Evolutionary conservation across 1,140 invertebrate species (phyloP), one percentile per base, ranked within the genome.

Genomic region (Phthorimaea operculella): DNA sequence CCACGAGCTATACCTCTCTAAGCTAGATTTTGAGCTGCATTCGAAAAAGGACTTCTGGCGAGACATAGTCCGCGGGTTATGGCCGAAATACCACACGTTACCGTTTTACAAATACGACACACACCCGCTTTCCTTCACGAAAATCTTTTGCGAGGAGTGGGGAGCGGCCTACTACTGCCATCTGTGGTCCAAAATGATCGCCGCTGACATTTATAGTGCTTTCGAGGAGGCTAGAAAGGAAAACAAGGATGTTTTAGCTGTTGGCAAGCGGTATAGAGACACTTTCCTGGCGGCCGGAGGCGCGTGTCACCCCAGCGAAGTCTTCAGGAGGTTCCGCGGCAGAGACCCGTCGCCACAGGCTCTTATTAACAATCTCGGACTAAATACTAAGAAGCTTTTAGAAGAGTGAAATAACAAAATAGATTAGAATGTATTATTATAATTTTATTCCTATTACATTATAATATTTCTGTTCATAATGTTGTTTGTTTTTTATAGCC

Each of bases 241-340:
- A 9, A 79, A 87, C 7, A 76, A 88, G 15, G 78, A 89, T 57
- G 71, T 88, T 36, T 56, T 77, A 16, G 77, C 87, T 33, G 87
- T 92, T 8, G 91, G 90, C 0, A 86, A 86, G 58, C 87, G 96
- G 56, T 98, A 94, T 72, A 90, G 92, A 59, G 91, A 95, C 52
- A 97, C 95, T 2, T 97, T 94, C 80, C 86, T 98, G n/a, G 86
- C 92, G 0, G 84, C 91, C 11, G 95, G 95, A 9, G 95, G 96
- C 6, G 91, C 90, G 58, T 90, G 90, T 62, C 89, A 93, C 63
- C 89, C 94, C 0, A 90, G 87, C 62, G 93, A 97, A 87, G 88
- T 96, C 6, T 99, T 98, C 79, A 88, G 96, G 55, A 88, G 91
- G 68, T 98, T 98, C 80, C 87, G 94, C 66, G 97, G 97, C 1